Evolutionary conservation across 1,140 invertebrate genomes (phyloP).

Genomic region (Paracyclopina nana): DNA sequence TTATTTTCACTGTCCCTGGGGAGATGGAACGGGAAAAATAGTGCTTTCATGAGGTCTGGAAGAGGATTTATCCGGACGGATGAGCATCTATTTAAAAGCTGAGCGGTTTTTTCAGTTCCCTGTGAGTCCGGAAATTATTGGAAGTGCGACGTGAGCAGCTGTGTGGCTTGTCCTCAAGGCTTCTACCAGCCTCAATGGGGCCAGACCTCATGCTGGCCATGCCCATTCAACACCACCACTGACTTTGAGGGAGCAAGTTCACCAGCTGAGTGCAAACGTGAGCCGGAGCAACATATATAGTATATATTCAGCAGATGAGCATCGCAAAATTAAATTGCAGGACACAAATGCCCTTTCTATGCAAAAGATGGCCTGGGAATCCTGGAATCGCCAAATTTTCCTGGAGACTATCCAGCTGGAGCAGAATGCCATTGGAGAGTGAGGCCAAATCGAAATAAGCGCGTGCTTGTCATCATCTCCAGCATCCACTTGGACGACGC

Average conservation of each 20-base stretch:
- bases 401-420: constrained; percentile 7
- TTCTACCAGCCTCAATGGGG: constrained; percentile 17
- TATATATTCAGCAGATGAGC: no score
- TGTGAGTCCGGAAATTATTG: constrained; percentile 13
- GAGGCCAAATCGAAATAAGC: background rate
- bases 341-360: constrained; percentile 13
- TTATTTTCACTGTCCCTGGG: no score
- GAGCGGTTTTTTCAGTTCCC: constrained; percentile 12
- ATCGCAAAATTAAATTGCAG: no score
- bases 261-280: constrained; percentile 12
- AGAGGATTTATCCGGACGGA: no score
- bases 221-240: constrained; percentile 13
- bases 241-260: constrained; percentile 6
- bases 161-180: background rate
- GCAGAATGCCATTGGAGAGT: constrained; percentile 14
- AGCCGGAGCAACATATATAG: no score
- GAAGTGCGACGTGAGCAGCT: constrained; percentile 6
- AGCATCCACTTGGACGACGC: constrained; percentile 8
- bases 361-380: constrained; percentile 11
- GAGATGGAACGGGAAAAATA: no score
- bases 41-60: no score
- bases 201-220: constrained; percentile 14
- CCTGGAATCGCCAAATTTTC: constrained; percentile 13
- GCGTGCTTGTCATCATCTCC: constrained; percentile 15
- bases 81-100: no score